Percentiles rank a stretch among this genome's conserved stretches.
These are phyloP conservation scores for Leptosomus discolor DNA, from an alignment of 2,113 vertebrate species.

Conservation along the genomic window DNA sequence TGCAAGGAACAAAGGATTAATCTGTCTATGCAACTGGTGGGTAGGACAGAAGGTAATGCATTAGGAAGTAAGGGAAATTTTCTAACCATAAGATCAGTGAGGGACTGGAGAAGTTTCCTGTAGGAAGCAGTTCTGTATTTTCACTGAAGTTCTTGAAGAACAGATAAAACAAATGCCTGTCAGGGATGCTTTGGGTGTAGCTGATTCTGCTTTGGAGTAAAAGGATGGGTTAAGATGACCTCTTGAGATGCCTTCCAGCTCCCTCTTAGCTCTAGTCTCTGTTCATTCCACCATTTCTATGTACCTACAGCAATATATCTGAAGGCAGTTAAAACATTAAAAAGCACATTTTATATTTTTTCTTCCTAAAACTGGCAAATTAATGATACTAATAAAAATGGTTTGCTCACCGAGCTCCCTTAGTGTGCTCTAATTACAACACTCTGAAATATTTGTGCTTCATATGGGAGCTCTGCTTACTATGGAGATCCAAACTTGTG, in stretches of 20 bases:
- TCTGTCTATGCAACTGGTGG: neutral
- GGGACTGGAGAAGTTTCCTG: neutral
- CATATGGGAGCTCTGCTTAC: neutral
- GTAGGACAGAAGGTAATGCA: neutral
- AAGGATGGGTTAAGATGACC: neutral
- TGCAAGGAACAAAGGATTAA: neutral
- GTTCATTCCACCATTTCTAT: neutral
- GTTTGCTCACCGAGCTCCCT: neutral
- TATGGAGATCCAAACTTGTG: neutral
- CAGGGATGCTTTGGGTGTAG: neutral
- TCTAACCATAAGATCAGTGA: neutral
- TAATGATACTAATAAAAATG: slow-evolving; percentile 38
- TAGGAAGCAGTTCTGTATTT: neutral
- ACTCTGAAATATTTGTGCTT: slow-evolving; percentile 36
- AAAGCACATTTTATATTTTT: neutral
- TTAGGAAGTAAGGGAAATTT: neutral
- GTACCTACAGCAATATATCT: neutral
- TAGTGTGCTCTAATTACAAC: slow-evolving; percentile 30
- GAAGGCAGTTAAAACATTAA: slow-evolving; percentile 2
- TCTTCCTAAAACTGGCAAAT: slow-evolving; percentile 33
- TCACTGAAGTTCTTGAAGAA: neutral
- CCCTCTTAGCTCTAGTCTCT: neutral
- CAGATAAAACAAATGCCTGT: neutral
- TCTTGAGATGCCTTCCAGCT: slow-evolving; percentile 23
- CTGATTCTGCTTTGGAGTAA: neutral